Percentiles rank a stretch among this genome's conserved stretches.
phyloP scores from a whole-genome alignment of 2,797 vertebrate genomes.

The Limosa lapponica region DNA sequence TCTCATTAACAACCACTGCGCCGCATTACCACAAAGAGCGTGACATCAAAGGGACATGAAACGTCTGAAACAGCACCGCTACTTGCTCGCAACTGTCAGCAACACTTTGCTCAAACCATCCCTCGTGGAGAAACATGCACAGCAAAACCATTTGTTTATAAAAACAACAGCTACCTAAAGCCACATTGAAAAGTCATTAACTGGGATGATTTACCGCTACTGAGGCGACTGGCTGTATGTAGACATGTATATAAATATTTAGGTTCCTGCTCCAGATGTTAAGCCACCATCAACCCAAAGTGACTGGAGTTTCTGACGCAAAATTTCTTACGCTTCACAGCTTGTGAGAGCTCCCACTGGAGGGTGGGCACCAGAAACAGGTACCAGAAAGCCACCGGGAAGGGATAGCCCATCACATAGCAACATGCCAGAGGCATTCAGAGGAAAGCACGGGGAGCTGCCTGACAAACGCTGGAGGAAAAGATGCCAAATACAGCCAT shows the following conservation, averaged over 20 bases:
- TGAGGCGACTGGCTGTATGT: fast-evolving
- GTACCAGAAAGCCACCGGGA: background rate
- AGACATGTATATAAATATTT: background rate
- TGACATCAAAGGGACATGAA: background rate
- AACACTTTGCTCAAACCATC: background rate
- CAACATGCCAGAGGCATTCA: background rate
- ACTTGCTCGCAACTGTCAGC: conserved; percentile 5
- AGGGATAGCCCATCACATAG: background rate
- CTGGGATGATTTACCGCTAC: background rate
- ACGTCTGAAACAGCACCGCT: background rate
- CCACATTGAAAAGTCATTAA: background rate
- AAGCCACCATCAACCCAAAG: background rate
- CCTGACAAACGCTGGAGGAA: background rate
- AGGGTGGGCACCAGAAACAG: background rate
- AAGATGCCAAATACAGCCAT: background rate
- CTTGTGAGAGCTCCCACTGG: background rate
- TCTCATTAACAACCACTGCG: background rate
- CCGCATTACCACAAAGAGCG: background rate
- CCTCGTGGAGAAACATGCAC: background rate
- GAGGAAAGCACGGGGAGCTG: background rate
- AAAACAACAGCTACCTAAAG: conserved; percentile 25
- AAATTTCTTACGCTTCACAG: background rate
- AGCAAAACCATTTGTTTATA: conserved; percentile 13
- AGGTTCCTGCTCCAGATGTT: background rate
- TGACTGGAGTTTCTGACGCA: background rate